These are phyloP conservation scores for Oryzias woworae DNA, from an alignment of 2,113 vertebrate species.

Conservation along the genomic window DNA sequence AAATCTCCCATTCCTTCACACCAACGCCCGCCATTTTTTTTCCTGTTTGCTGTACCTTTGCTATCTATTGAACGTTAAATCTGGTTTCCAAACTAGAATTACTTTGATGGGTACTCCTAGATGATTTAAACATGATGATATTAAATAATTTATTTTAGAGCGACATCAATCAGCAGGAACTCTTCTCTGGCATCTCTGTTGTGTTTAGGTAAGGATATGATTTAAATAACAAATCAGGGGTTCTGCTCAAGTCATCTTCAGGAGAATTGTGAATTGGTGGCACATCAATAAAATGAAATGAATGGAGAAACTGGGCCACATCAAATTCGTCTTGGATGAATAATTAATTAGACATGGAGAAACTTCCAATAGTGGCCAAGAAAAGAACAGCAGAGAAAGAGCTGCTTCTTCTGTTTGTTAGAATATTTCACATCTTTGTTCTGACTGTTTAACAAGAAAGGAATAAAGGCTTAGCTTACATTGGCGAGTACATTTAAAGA, in stretches of 20 bases:
- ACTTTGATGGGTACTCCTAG: constrained; percentile 20
- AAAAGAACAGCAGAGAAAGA: constrained; percentile 67
- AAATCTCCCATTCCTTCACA: constrained; percentile 5
- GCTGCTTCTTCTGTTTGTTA: constrained; percentile 56
- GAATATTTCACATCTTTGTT: constrained; percentile 26
- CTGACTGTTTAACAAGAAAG: not conserved
- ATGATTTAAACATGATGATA: constrained; percentile 33
- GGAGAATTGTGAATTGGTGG: constrained; percentile 9
- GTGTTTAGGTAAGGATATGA: constrained; percentile 45
- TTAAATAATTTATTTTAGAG: constrained; percentile 26
- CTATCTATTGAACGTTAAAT: constrained; percentile 8
- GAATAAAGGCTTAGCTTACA: too few species aligned
- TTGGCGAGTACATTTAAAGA: too few species aligned
- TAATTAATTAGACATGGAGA: constrained; percentile 80
- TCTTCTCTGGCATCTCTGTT: constrained; percentile 51
- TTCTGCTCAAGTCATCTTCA: constrained; percentile 65
- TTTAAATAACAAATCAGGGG: constrained; percentile 62
- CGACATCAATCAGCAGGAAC: constrained; percentile 40
- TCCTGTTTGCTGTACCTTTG: constrained; percentile 18
- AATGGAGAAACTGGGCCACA: constrained; percentile 74
- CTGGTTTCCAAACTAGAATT: constrained; percentile 19
- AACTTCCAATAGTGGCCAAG: constrained; percentile 73
- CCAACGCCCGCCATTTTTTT: not conserved
- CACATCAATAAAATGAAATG: too few species aligned
- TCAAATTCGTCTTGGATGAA: constrained; percentile 80